Percentiles rank a stretch among this genome's conserved stretches.
Evolutionary conservation across 2,888 invertebrate genomes (phyloP).

Genomic region (Nebria salina): DNA sequence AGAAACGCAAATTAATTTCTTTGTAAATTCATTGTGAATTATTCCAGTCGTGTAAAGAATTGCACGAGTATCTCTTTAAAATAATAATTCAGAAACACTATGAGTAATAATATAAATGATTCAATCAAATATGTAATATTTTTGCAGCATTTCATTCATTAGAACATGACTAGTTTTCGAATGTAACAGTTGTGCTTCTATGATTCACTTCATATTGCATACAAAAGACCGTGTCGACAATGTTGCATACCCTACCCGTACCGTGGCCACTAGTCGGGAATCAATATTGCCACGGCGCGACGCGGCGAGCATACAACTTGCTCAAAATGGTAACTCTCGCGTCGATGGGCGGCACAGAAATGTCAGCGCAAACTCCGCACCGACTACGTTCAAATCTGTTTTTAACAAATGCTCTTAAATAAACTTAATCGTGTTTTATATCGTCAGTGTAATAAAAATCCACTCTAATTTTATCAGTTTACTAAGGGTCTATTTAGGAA

Average conservation of each 20-base stretch:
- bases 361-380: conserved; percentile 37
- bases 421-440: neutral
- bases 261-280: conserved; percentile 29
- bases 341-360: conserved; percentile 42
- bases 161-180: neutral
- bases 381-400: conserved; percentile 16
- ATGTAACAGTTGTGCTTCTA: conserved; percentile 6
- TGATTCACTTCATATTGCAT: conserved; percentile 33
- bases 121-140: neutral
- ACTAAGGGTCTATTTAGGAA: neutral
- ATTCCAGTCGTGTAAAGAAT: too few relatives aligned
- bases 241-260: conserved; percentile 43
- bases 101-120: neutral
- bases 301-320: conserved; percentile 18
- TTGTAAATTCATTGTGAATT: neutral
- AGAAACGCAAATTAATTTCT: neutral
- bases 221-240: conserved; percentile 30
- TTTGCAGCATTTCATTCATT: neutral
- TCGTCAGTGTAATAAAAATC: neutral
- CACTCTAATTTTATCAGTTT: neutral
- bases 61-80: too few relatives aligned
- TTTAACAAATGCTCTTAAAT: neutral
- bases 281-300: conserved; percentile 39
- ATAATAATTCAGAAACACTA: neutral
- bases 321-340: conserved; percentile 36